Percentiles rank a stretch among this genome's conserved stretches.
phyloP scores from a whole-genome alignment of 1,140 invertebrate species.

The Zophobas atratus region DNA sequence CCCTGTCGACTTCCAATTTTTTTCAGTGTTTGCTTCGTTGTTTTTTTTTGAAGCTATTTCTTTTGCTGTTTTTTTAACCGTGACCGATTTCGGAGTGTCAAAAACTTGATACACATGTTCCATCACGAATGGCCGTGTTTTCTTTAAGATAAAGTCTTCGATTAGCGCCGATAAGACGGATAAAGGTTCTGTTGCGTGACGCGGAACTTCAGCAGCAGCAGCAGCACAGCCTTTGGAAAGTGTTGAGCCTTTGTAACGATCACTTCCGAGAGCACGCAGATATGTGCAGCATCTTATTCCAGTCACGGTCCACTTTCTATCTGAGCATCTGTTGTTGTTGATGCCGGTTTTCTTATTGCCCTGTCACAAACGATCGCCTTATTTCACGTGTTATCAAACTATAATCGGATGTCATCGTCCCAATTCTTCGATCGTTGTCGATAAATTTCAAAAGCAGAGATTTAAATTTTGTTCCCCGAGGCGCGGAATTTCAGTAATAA shows the following conservation, averaged over 20 bases:
- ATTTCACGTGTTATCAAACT: slow-evolving; percentile 52
- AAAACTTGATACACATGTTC: too few species aligned
- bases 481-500: slow-evolving; percentile 9
- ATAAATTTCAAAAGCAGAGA: slow-evolving; percentile 46
- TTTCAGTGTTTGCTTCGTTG: too few species aligned
- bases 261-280: slow-evolving; percentile 42
- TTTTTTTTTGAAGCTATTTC: too few species aligned
- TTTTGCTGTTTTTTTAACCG: too few species aligned
- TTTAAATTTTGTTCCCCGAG: slow-evolving; percentile 19
- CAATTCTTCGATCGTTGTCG: slow-evolving; percentile 17
- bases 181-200: slow-evolving; percentile 16
- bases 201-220: neutral
- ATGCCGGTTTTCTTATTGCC: slow-evolving; percentile 41
- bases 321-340: slow-evolving; percentile 49
- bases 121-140: too few species aligned
- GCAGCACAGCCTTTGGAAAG: neutral
- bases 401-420: slow-evolving; percentile 49
- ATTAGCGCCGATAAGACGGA: neutral
- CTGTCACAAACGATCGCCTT: slow-evolving; percentile 43
- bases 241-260: slow-evolving; percentile 37
- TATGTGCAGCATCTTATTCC: slow-evolving; percentile 44
- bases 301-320: slow-evolving; percentile 55
- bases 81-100: too few species aligned
- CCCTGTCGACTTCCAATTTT: too few species aligned
- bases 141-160: too few species aligned